Evolutionary conservation across 2,797 vertebrate species (phyloP), one percentile per base, ranked within the genome.

Genomic region (Poeciliopsis infans): DNA sequence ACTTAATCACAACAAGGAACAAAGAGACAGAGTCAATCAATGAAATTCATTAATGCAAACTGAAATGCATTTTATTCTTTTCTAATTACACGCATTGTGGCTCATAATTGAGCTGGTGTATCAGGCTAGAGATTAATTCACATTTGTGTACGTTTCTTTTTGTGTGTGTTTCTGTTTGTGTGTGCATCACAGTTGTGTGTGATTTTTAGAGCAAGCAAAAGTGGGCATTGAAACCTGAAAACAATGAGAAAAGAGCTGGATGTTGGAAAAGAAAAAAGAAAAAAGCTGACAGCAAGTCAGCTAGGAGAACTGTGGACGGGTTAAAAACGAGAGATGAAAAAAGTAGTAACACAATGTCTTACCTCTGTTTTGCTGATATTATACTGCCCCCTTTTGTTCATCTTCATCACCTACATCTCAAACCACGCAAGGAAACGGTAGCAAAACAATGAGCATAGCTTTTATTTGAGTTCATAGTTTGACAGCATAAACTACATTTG

Each of bases 81-180:
- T 95, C 94, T 95, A 95, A 95, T 95, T 95, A 95, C 93, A 95
- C 94, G 94, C 94, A 95, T 95, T 95, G 94, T 92, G 93, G 92
- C 92, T 95, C 94, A 94, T 95, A 95, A 95, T 94, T 94, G 92
- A 94, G 90, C 88, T 76, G 82, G 89, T 93, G 92, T 93, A 93
- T 94, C 93, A 90, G 91, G 91, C 88, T 87, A 83, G 87, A 94
- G 93, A 95, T 95, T 94, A 93, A 78, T 93, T 89, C 84, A 87
- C 83, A 86, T 86, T 88, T 81, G 78, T 85, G 80, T 49, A 55
- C 75, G 80, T 83, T 81, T 74, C 47, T 75, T 76, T 45, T 18
- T 68, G 49, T 79, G 8, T 77, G 47, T 75, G 28, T 80, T 72
- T 76, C 69, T 61, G 25, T 72, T 28, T 81, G 20, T 45, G 20